Evolutionary conservation across 1,140 invertebrate genomes (phyloP).

Genomic region (Drosophila truncata): DNA sequence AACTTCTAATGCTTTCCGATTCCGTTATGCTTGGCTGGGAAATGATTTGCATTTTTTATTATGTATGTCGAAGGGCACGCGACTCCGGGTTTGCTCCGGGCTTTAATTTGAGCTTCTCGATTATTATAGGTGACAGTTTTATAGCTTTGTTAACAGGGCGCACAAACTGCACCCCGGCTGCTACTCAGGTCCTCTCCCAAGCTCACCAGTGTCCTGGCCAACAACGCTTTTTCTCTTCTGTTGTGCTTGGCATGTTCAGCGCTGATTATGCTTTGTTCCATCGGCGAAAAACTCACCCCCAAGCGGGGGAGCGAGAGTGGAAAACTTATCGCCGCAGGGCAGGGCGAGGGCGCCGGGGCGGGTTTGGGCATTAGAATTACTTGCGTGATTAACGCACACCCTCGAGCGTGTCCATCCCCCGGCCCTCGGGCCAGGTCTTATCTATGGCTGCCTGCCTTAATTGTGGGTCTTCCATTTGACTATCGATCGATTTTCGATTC

Average conservation of each 20-base stretch:
- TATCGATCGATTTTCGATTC: conserved; percentile 75
- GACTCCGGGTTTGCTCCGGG: conserved; percentile 7
- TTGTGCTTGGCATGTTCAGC: conserved; percentile 80
- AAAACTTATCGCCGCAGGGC: conserved; percentile 64
- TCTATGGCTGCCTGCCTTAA: conserved; percentile 82
- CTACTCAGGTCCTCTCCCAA: neutral
- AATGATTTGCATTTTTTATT: conserved; percentile 33
- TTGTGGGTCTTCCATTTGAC: conserved; percentile 80
- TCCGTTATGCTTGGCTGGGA: conserved; percentile 8
- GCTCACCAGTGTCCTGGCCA: conserved; percentile 4
- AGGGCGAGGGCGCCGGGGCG: conserved; percentile 30
- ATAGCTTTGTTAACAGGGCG: conserved; percentile 78
- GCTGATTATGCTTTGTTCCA: conserved; percentile 77
- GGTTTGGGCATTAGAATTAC: conserved; percentile 76
- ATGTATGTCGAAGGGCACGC: conserved; percentile 55
- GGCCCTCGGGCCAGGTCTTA: conserved; percentile 51
- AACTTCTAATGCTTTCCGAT: conserved; percentile 14
- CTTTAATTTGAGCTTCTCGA: conserved; percentile 43
- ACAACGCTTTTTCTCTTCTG: conserved; percentile 52
- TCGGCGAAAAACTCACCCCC: conserved; percentile 64
- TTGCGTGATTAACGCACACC: conserved; percentile 82
- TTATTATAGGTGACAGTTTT: conserved; percentile 78
- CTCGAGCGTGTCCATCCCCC: conserved; percentile 56
- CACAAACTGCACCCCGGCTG: conserved; percentile 11
- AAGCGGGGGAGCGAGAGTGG: conserved; percentile 10